phyloP scores from a whole-genome alignment of 2,797 vertebrate genomes.

The Psittacula echo region DNA sequence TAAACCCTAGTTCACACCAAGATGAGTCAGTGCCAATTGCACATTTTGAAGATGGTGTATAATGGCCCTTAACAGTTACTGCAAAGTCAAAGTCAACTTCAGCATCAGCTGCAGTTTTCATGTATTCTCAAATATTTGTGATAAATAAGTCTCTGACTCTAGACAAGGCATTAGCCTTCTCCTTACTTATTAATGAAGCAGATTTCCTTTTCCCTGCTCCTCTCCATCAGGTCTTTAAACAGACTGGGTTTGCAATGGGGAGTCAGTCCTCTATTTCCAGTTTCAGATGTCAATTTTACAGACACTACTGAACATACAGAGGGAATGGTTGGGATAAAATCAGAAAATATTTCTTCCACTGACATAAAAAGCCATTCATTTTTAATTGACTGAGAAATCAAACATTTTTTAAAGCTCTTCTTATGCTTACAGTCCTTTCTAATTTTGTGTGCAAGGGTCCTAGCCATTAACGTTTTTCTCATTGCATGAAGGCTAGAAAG shows the following conservation, averaged over 20 bases:
- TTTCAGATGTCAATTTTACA: background rate
- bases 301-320: background rate
- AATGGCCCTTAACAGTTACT: background rate
- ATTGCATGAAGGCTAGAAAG: background rate
- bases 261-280: background rate
- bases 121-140: background rate
- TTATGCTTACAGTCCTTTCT: background rate
- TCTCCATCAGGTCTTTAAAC: background rate
- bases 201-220: rapidly evolving
- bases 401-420: background rate
- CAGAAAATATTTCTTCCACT: background rate
- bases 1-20: background rate
- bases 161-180: background rate
- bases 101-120: background rate
- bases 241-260: background rate
- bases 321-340: background rate
- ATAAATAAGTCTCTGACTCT: background rate
- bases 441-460: background rate
- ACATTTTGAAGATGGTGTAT: background rate
- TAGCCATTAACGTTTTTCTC: background rate
- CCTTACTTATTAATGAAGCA: background rate
- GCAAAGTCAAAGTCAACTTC: background rate
- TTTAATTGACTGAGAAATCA: background rate
- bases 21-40: background rate
- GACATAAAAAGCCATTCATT: background rate